Percentiles rank a stretch among this genome's conserved stretches.
Evolutionary conservation across 2,113 vertebrate genomes (phyloP).

Genomic region (Sander lucioperca): DNA sequence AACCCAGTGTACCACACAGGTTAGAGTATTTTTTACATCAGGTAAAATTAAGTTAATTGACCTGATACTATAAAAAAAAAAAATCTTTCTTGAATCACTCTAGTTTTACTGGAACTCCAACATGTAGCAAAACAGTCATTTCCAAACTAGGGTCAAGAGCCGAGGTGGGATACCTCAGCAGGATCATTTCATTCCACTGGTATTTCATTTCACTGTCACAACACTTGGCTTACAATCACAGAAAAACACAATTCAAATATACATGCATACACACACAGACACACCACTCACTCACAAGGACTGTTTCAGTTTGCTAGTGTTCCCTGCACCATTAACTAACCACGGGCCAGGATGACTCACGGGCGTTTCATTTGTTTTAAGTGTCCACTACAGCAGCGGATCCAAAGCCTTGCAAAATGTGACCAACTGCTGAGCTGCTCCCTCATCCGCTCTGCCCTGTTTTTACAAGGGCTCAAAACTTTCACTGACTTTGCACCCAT

Average conservation of each 20-base stretch:
- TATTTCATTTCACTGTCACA: slow-evolving; percentile 43
- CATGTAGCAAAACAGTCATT: slow-evolving; percentile 4
- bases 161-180: slow-evolving; percentile 9
- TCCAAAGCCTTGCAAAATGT: slow-evolving; percentile 40
- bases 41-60: slow-evolving; percentile 23
- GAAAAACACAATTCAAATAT: slow-evolving; percentile 29
- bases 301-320: slow-evolving; percentile 41
- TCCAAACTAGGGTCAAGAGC: slow-evolving; percentile 12
- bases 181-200: slow-evolving; percentile 29
- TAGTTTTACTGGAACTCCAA: neutral
- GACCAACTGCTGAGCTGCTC: slow-evolving; percentile 48
- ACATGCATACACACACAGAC: neutral
- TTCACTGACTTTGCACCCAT: slow-evolving; percentile 55
- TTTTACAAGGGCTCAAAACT: slow-evolving; percentile 57
- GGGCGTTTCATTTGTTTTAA: slow-evolving; percentile 56
- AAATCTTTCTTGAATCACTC: slow-evolving; percentile 7
- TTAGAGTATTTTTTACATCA: neutral
- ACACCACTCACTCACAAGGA: slow-evolving; percentile 15
- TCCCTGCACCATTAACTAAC: slow-evolving; percentile 53
- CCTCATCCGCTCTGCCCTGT: slow-evolving; percentile 52
- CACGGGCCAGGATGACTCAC: slow-evolving; percentile 54
- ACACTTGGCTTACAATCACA: slow-evolving; percentile 36
- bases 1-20: slow-evolving; percentile 10
- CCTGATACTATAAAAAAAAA: neutral
- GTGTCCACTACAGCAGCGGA: slow-evolving; percentile 39